Base-by-base conservation (phyloP, 30 jellyfish, hydroid and myxozoan genomes). In the Kudoa iwatai region DNA sequence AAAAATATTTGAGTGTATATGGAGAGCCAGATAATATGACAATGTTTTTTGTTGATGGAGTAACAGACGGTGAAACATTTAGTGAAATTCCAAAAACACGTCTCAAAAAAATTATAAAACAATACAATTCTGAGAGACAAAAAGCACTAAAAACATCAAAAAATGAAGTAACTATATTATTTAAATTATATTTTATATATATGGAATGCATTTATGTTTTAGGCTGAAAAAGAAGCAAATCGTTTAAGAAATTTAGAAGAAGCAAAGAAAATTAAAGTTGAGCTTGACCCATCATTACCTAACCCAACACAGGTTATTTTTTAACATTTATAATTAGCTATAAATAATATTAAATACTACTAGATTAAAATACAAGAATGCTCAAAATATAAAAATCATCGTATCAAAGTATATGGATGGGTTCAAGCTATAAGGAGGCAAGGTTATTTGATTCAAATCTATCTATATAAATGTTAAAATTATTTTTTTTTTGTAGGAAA, bases 371-470 rank as follows among this genome's bases (percentile, higher is more conserved):
- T 74, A 40, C 33, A 77, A 41, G 82, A 51, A 26, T 34, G 66
- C 0, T 17, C 25, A 14, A 40, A 52, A 13, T 31, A 61, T 48
- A 47, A 87, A 46, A 84, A 49, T 1, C 24, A 52, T 21, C 42
- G 98, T 25, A 69, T 79, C 18, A 79, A 79, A 49, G 45, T 79
- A 15, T 64, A 44, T 57, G 98, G 88, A 17, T 79, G 98, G 98
- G 98, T 64, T 19, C 88, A 79, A 33, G 48, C 83, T 17, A 33
- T 79, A 3, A 46, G 98, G 16, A 88, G 58, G 32, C 98, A 79
- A 64, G 93, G 93, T 71, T 33, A n/a, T 12, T n/a, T n/a, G n/a
- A n/a, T n/a, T n/a, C n/a, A n/a, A n/a, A n/a, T n/a, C n/a, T n/a
- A n/a, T n/a, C n/a, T n/a, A n/a, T n/a, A n/a, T n/a, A n/a, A n/a